Percentiles rank a stretch among this genome's conserved stretches.
phyloP scores from a whole-genome alignment of 2,113 vertebrate species.

The Naja naja region DNA sequence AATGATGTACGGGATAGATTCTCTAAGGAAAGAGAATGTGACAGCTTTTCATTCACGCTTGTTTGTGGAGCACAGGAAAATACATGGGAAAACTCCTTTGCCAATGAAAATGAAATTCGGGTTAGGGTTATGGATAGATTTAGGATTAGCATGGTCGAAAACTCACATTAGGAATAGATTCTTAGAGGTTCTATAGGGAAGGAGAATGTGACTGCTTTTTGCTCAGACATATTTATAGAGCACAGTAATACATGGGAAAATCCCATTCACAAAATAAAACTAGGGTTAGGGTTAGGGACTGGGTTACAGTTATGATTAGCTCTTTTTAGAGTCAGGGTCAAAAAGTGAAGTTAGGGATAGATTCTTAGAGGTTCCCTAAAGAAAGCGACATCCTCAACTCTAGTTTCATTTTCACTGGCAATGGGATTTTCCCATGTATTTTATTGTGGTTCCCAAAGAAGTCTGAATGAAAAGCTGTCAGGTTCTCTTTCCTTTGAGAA shows the following conservation, averaged over 20 bases:
- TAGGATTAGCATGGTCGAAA: too few relatives aligned
- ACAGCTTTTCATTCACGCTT: too few relatives aligned
- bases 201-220: too few relatives aligned
- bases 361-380: not conserved
- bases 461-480: not conserved
- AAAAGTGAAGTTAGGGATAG: not conserved
- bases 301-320: not conserved
- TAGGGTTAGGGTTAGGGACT: not conserved
- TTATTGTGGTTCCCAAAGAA: not conserved
- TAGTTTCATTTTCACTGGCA: not conserved
- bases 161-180: too few relatives aligned
- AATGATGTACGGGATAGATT: too few relatives aligned
- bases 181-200: too few relatives aligned
- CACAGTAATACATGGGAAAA: not conserved
- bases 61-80: too few relatives aligned
- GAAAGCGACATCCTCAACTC: not conserved
- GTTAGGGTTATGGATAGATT: too few relatives aligned
- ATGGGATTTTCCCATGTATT: not conserved
- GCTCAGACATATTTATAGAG: too few relatives aligned
- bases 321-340: not conserved
- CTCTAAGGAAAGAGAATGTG: too few relatives aligned
- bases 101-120: too few relatives aligned
- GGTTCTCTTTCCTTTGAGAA: not conserved
- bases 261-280: not conserved
- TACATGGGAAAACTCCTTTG: too few relatives aligned